These are phyloP conservation scores for Lophius piscatorius DNA, from an alignment of 2,113 vertebrate genomes.

Conservation along the genomic window DNA sequence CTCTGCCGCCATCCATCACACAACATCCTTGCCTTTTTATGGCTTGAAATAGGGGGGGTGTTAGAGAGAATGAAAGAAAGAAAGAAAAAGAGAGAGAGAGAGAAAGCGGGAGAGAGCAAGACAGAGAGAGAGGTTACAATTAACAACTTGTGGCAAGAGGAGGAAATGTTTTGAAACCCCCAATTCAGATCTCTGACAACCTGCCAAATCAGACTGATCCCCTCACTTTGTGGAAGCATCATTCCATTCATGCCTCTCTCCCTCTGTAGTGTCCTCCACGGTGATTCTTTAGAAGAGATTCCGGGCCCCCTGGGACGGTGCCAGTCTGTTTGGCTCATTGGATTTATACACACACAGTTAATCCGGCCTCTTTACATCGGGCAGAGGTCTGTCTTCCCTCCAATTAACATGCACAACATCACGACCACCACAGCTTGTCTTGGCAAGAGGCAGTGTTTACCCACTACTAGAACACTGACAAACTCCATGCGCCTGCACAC, in stretches of 20 bases:
- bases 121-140: no score
- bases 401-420: conserved; percentile 43
- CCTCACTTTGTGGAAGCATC: conserved; percentile 29
- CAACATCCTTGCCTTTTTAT: conserved; percentile 65
- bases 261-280: conserved; percentile 16
- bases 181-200: conserved; percentile 27
- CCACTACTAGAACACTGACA: conserved; percentile 40
- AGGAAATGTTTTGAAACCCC: conserved; percentile 22
- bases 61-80: conserved; percentile 15
- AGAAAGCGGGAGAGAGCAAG: not conserved
- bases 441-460: conserved; percentile 52
- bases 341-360: conserved; percentile 30
- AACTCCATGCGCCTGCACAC: conserved; percentile 21
- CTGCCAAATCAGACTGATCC: conserved; percentile 33
- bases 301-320: conserved; percentile 20
- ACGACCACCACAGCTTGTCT: conserved; percentile 35
- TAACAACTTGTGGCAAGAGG: not conserved
- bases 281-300: conserved; percentile 23
- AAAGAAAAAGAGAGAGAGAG: not conserved
- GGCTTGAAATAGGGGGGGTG: conserved; percentile 38
- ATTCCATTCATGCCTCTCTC: conserved; percentile 42
- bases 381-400: conserved; percentile 43
- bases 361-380: conserved; percentile 37
- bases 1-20: conserved; percentile 56
- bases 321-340: conserved; percentile 35